Conservation (phyloP, 1,140 invertebrate species). For the Apis florea region DNA sequence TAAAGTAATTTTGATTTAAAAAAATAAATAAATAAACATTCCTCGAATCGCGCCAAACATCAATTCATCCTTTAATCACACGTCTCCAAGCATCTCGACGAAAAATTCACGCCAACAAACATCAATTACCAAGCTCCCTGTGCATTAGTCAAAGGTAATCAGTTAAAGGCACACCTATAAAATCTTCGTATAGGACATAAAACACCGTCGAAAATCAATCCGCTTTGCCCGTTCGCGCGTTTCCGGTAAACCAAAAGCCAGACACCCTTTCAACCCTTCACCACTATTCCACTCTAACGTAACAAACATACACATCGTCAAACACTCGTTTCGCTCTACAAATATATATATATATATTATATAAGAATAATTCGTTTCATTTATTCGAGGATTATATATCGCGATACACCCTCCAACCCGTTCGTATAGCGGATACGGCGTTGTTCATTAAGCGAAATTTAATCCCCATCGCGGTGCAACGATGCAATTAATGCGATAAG, state of each 20-base stretch:
- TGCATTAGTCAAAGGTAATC: background rate
- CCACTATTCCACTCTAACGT: no score
- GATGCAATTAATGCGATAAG: conserved; percentile 61
- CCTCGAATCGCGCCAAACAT: no score
- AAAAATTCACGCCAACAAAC: background rate
- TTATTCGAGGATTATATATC: background rate
- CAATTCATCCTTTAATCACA: no score
- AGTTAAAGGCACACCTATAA: background rate
- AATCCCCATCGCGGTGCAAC: conserved; percentile 43
- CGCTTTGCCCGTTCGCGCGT: conserved; percentile 4
- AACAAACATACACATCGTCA: background rate
- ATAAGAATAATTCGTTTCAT: conserved; percentile 40
- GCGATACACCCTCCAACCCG: background rate
- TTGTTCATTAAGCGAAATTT: conserved; percentile 56
- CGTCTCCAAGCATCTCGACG: no score
- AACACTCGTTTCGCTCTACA: background rate
- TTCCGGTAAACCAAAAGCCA: background rate
- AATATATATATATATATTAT: background rate
- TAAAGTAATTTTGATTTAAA: no score
- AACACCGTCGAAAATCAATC: background rate
- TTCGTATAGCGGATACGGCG: background rate
- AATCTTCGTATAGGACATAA: background rate
- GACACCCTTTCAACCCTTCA: conserved; percentile 6
- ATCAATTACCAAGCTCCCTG: background rate
- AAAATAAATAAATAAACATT: no score